Evolutionary conservation across 2,113 vertebrate species (phyloP).

Genomic region (Columba janthina): DNA sequence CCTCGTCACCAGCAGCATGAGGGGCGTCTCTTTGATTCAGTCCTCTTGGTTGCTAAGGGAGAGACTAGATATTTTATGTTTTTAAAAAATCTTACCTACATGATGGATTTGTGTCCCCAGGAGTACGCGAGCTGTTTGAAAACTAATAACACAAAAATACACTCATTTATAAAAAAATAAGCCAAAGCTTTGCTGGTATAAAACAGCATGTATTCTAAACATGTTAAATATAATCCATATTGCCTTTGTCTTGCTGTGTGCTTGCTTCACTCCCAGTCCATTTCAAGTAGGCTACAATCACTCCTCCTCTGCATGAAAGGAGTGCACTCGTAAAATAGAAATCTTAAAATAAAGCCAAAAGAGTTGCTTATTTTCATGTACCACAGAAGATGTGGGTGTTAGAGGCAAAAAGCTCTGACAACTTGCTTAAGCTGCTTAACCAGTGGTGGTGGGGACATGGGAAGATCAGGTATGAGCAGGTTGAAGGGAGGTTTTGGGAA

Average conservation of each 20-base stretch:
- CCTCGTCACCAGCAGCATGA: neutral
- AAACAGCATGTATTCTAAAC: neutral
- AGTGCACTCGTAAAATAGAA: neutral
- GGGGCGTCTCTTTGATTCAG: neutral
- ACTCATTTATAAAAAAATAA: neutral
- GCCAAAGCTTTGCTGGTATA: neutral
- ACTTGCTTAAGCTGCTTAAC: neutral
- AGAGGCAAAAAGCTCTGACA: neutral
- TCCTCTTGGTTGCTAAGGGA: neutral
- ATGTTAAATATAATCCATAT: neutral
- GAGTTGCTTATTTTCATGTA: conserved; percentile 8
- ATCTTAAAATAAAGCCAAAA: neutral
- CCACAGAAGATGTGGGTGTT: neutral
- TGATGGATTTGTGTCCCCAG: neutral
- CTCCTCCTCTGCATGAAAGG: neutral
- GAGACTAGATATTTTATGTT: neutral
- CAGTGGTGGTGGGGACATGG: neutral
- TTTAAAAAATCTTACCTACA: too few species aligned
- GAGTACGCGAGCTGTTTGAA: neutral
- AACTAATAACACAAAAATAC: neutral
- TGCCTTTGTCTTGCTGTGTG: neutral
- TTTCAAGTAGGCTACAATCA: neutral
- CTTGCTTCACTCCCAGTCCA: neutral
- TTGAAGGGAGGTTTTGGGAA: neutral
- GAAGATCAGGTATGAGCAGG: neutral